Conservation (phyloP, 2,113 vertebrate species). For the Hemiprocne comata region DNA sequence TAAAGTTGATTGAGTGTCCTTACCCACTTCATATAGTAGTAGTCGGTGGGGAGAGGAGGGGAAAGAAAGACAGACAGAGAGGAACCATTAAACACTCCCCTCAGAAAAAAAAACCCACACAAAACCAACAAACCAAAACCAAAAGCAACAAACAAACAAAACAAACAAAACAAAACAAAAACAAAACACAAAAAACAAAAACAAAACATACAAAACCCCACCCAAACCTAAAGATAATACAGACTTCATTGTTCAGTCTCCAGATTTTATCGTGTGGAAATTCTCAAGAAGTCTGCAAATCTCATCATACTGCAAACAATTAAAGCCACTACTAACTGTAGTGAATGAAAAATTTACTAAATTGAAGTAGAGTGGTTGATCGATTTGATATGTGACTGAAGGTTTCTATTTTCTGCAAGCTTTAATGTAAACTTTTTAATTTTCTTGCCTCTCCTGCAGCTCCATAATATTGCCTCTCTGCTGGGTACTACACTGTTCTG, state of each 20-base stretch:
- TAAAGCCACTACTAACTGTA: neutral
- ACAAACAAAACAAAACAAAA: too few relatives aligned
- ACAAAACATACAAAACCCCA: too few relatives aligned
- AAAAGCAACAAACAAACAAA: too few relatives aligned
- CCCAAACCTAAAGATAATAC: neutral
- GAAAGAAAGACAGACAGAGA: neutral
- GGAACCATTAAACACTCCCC: too few relatives aligned
- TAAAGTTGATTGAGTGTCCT: conserved; percentile 49
- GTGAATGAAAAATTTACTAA: neutral
- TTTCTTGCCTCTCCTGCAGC: conserved; percentile 24
- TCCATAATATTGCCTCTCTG: conserved; percentile 41
- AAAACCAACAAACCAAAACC: neutral
- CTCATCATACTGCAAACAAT: neutral
- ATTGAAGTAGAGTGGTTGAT: neutral
- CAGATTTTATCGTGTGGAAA: neutral
- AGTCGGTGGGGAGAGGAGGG: too few relatives aligned
- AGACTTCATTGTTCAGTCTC: neutral
- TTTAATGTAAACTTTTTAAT: conserved; percentile 32
- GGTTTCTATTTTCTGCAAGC: conserved; percentile 9
- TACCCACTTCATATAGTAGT: neutral
- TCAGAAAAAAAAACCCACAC: too few relatives aligned
- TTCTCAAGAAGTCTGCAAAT: conserved; percentile 3
- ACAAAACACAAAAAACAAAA: neutral
- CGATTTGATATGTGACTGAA: conserved; percentile 27
- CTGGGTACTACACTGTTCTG: neutral